Evolutionary conservation across 2,113 vertebrate genomes (phyloP).

Genomic region (Myiozetetes cayanensis): DNA sequence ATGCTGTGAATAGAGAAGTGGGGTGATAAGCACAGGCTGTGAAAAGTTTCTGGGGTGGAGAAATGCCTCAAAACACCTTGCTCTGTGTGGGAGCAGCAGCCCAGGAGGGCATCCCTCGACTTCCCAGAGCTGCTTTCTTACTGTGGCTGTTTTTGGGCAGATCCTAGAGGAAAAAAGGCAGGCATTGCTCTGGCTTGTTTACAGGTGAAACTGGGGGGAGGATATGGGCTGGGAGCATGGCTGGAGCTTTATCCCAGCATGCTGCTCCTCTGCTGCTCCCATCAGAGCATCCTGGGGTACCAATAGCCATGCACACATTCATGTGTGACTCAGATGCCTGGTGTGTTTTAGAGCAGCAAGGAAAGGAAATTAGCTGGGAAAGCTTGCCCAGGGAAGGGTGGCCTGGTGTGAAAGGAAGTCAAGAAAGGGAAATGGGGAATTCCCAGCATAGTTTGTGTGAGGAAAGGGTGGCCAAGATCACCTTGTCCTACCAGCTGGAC

Average conservation of each 20-base stretch:
- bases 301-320: rapidly evolving
- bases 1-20: not conserved
- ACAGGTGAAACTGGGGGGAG: not conserved
- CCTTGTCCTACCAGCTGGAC: not conserved
- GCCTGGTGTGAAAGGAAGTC: not conserved
- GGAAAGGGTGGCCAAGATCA: not conserved
- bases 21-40: too few relatives aligned
- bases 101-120: not conserved
- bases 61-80: not conserved
- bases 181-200: not conserved
- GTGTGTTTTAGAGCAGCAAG: not conserved
- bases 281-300: rapidly evolving
- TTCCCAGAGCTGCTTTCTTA: not conserved
- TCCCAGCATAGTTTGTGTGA: not conserved
- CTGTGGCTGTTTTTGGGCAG: not conserved
- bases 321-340: rapidly evolving
- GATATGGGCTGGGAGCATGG: rapidly evolving
- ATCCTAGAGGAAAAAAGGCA: not conserved
- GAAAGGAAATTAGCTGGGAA: not conserved
- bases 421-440: not conserved
- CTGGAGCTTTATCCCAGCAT: not conserved
- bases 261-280: too few relatives aligned
- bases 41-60: not conserved
- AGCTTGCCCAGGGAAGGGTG: not conserved
- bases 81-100: not conserved